Evolutionary conservation across 2,888 invertebrate species (phyloP).

Genomic region (Tiliacea aurago): DNA sequence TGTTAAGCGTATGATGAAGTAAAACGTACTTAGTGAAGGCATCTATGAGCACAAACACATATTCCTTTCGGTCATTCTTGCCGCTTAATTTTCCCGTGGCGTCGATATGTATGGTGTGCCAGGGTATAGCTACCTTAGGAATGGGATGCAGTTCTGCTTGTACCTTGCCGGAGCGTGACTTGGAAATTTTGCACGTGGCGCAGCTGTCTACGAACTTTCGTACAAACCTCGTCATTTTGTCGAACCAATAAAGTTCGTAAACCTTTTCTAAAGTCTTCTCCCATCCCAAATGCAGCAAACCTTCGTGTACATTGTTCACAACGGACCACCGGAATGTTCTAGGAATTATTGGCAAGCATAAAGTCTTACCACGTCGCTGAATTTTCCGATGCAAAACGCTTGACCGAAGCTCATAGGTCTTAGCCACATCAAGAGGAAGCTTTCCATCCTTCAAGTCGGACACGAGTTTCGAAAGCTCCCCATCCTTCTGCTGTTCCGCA

Average conservation of each 20-base stretch:
- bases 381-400: background rate
- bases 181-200: constrained; percentile 33
- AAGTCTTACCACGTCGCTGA: no score
- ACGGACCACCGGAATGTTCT: no score
- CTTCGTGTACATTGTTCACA: no score
- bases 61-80: no score
- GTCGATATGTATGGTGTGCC: no score
- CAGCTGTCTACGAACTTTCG: constrained; percentile 16
- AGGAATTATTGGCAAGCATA: no score
- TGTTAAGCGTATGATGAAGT: constrained; percentile 18
- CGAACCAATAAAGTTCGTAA: no score
- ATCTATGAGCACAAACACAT: constrained; percentile 25
- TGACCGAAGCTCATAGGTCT: background rate
- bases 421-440: background rate
- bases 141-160: constrained; percentile 60
- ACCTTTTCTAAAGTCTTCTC: no score
- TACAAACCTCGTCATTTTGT: background rate
- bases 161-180: constrained; percentile 56
- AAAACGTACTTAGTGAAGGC: constrained; percentile 3
- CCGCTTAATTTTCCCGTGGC: no score
- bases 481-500: constrained; percentile 9
- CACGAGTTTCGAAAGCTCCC: constrained; percentile 20
- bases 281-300: no score
- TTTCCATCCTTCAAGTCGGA: constrained; percentile 18
- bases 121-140: constrained; percentile 22